phyloP scores from a whole-genome alignment of 37 sponge, comb jelly and placozoan species.

The Aplysina aerophoba region DNA sequence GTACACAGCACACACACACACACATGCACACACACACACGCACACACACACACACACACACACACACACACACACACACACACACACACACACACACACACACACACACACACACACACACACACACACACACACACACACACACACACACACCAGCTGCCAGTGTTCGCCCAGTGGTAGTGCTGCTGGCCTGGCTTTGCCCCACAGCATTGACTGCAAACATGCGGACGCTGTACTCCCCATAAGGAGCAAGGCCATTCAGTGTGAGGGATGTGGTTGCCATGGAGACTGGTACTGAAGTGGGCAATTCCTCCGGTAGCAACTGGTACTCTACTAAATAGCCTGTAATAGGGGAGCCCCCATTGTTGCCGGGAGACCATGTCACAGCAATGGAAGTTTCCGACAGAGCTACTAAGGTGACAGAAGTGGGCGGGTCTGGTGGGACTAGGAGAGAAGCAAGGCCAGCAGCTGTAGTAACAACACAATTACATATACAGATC shows the following conservation, averaged over 20 bases:
- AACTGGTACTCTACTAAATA: slow-evolving; percentile 61
- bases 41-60: no score
- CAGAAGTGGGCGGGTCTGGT: slow-evolving; percentile 57
- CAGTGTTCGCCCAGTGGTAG: slow-evolving; percentile 32
- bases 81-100: no score
- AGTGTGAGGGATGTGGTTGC: background rate
- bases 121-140: no score
- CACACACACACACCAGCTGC: slow-evolving; percentile 44
- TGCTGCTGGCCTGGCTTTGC: slow-evolving; percentile 35
- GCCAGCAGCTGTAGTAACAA: background rate
- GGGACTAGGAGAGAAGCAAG: slow-evolving; percentile 47
- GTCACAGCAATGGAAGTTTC: slow-evolving; percentile 41
- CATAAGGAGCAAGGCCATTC: slow-evolving; percentile 42
- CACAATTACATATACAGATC: background rate
- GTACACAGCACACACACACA: no score
- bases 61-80: no score
- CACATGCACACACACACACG: no score
- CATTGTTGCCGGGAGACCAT: slow-evolving; percentile 62
- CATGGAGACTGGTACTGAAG: background rate
- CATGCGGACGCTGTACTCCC: slow-evolving; percentile 57
- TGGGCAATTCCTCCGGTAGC: background rate
- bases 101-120: no score
- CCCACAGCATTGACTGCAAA: slow-evolving; percentile 58
- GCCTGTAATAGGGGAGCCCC: slow-evolving; percentile 62
- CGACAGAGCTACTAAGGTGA: slow-evolving; percentile 4